phyloP scores from a whole-genome alignment of 2,113 vertebrate genomes.

The Crotalus tigris region DNA sequence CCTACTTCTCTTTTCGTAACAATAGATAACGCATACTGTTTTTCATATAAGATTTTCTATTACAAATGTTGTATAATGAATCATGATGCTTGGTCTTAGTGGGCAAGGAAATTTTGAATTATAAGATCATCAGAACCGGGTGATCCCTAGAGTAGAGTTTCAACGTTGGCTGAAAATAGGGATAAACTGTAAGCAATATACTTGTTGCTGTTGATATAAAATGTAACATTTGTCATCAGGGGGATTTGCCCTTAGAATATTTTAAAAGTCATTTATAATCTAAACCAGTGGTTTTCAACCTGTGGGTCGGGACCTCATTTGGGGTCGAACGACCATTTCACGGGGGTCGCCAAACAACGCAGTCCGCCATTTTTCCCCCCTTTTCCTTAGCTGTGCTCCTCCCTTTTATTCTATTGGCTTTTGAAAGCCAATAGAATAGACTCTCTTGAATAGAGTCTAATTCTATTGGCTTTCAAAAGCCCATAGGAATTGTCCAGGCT shows the following conservation, averaged over 20 bases:
- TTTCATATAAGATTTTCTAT: not conserved
- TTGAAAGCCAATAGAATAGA: no score
- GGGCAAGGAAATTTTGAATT: not conserved
- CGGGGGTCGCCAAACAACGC: no score
- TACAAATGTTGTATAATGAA: not conserved
- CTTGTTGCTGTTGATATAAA: not conserved
- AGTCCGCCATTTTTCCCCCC: no score
- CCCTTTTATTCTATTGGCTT: no score
- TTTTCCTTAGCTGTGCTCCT: no score
- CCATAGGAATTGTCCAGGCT: no score
- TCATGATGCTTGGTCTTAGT: not conserved
- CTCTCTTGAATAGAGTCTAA: no score
- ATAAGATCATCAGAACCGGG: not conserved
- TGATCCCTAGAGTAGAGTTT: not conserved
- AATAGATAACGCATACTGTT: not conserved
- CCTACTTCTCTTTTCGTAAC: not conserved
- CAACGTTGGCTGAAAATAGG: not conserved
- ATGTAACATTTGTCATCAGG: not conserved
- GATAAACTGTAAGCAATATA: not conserved
- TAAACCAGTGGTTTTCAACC: not conserved
- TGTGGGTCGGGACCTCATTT: no score
- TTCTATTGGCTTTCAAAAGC: no score
- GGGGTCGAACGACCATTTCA: no score
- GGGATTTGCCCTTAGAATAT: not conserved
- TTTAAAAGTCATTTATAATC: not conserved